Base-by-base conservation (phyloP, 2,888 invertebrate genomes). In the Ashinkailepas kermadecensis region DNA sequence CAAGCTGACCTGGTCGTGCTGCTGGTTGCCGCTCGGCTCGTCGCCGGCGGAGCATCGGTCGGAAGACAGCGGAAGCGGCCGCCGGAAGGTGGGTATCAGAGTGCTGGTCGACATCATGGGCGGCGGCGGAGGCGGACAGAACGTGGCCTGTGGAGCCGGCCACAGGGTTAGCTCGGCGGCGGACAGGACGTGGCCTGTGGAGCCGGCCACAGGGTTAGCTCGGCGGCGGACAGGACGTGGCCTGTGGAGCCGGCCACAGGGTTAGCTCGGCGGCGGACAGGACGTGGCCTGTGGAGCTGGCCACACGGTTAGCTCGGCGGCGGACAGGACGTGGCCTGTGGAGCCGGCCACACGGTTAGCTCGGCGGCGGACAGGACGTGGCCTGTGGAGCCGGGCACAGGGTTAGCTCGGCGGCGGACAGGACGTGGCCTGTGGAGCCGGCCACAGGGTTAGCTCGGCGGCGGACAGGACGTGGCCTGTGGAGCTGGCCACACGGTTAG, bases 91-190 rank as follows among this genome's bases (percentile, higher is more conserved):
- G 12, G 78, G 78, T 1, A 78, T 23, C 78, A 78, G 23, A 12
- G 78, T 78, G 11, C 78, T 78, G 21, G 78, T 78, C 1, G 57
- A 57, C 78, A 78, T 78, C 78, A 78, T 57, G 4, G 57, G 78
- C 12, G 78, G 78, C 21, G 78, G 78, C 21, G 78, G 78, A 9
- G 78, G 59, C 7, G 59, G 59, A 7, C 59, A 13, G 59, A 59
- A 59, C 59, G 59, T 59, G 12, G 11, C 59, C 59, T 59, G 59
- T 4, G 39, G 39, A 39, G 39, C 39, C 39, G 4, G 39, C 39
- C 39, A 39, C 39, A 39, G 2, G 39, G 39, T 39, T 39, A 39
- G 39, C 4, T 39, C 39, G 39, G 39, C 39, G 39, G 4, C 39
- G 39, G 59, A 7, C 59, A 13, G 59, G 7, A 59, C 59, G 59